Evolutionary conservation across 2,888 invertebrate genomes (phyloP), one percentile per base, ranked within the genome.

Genomic region (Yponomeuta evonymella): DNA sequence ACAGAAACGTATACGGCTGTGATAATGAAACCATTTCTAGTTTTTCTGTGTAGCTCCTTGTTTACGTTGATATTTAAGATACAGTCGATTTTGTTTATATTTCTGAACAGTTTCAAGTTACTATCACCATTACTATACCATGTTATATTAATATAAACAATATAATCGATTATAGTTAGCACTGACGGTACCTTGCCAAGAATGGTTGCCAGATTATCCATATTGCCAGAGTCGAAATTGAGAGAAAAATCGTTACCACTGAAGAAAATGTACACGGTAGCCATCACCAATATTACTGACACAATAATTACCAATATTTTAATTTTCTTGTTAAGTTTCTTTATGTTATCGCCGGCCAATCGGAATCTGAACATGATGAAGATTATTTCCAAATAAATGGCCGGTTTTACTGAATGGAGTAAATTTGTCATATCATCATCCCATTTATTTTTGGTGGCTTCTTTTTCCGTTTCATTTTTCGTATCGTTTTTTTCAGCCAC

Each of bases 351-450:
- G 76, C 72, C 2, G 74, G 48, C n/a, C 84, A 48, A 30, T 51
- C 76, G 75, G 70, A 82, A 83, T 75, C 86, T 75, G 64, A 81
- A 81, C 74, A 86, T 81, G 43, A 87, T 87, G 70, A 77, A 83
- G 15, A 74, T 62, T 71, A 78, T 75, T 74, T 86, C 85, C 36
- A 79, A 58, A 33, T 76, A 43, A 2, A 82, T 29, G 9, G 79
- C 72, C 1, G 83, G 83, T 71, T 76, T 79, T 66, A 81, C 74
- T 6, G 78, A 73, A 63, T 75, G 72, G 1, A 78, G 69, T 2
- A 80, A 71, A 30, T 79, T 74, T 33, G 30, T 66, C 69, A 29
- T 76, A 4, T 51, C 23, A 11, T 4, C 12, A 51, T 51, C 6
- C 6, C 51, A 29, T 69, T 48, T 51, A n/a, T 75, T 70, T 75